Conservation (phyloP, 2,113 vertebrate species). For the Benitochromis conjunctus region DNA sequence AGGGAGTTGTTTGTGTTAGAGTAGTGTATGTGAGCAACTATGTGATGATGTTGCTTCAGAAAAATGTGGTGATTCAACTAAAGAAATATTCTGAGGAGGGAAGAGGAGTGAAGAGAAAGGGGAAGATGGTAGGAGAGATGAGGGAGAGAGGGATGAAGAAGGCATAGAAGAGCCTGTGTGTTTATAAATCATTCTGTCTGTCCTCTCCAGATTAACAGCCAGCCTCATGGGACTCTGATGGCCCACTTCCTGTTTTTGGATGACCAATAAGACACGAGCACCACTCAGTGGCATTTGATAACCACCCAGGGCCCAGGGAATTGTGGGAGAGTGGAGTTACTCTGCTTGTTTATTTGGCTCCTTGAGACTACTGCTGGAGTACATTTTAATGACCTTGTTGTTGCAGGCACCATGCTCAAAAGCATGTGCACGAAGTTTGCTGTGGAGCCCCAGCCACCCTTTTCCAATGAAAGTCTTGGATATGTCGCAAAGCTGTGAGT, state of each 20-base stretch:
- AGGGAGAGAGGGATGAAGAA: not conserved
- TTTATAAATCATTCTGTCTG: slow-evolving; percentile 19
- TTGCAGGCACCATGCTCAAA: not conserved
- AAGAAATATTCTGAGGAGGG: slow-evolving; percentile 6
- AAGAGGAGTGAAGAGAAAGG: not conserved
- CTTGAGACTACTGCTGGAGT: not conserved
- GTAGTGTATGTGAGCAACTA: not conserved
- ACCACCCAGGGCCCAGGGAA: slow-evolving; percentile 13
- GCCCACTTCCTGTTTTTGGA: slow-evolving; percentile 49
- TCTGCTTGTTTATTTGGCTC: slow-evolving; percentile 3
- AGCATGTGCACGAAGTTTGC: not conserved
- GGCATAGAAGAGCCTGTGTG: not conserved
- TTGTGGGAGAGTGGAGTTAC: slow-evolving; percentile 10
- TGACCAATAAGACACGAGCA: slow-evolving; percentile 21
- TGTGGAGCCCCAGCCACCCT: not conserved
- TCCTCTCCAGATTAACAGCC: slow-evolving; percentile 47
- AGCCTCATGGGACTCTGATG: slow-evolving; percentile 51
- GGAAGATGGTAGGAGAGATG: not conserved
- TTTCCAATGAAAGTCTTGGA: not conserved
- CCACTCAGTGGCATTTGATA: slow-evolving; percentile 36
- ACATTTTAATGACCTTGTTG: not conserved
- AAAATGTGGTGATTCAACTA: slow-evolving; percentile 43
- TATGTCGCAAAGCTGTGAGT: not conserved
- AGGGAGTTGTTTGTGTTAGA: not conserved
- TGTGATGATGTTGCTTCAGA: slow-evolving; percentile 11